Conservation (phyloP, 2,113 vertebrate genomes). For the zebrafish (Danio rerio) region GRCz12tu NC_133192.1:40982501-40983000, state of each 20-base stretch:
- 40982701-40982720: background rate
- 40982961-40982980: too few relatives aligned
- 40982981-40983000: too few relatives aligned
- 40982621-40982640: background rate
- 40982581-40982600: constrained; percentile 1
- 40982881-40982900: constrained; percentile 1
- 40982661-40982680: constrained; percentile 34
- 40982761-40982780: constrained; percentile 7
- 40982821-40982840: background rate
- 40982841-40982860: constrained; percentile 6
- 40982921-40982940: background rate
- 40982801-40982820: background rate
- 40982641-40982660: constrained; percentile 28
- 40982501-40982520: background rate
- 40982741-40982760: background rate
- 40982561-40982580: constrained; percentile 3
- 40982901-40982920: background rate
- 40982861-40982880: background rate
- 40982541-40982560: background rate
- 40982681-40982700: constrained; percentile 12
- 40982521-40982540: background rate
- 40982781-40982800: background rate
- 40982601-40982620: constrained; percentile 13
- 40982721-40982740: constrained; percentile 34
- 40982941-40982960: background rate